A percentile compares a stretch with the other conserved stretches of the same genome.
These are phyloP conservation scores for Catocala nupta DNA, from an alignment of 2,888 invertebrate species.

Conservation along the genomic window DNA sequence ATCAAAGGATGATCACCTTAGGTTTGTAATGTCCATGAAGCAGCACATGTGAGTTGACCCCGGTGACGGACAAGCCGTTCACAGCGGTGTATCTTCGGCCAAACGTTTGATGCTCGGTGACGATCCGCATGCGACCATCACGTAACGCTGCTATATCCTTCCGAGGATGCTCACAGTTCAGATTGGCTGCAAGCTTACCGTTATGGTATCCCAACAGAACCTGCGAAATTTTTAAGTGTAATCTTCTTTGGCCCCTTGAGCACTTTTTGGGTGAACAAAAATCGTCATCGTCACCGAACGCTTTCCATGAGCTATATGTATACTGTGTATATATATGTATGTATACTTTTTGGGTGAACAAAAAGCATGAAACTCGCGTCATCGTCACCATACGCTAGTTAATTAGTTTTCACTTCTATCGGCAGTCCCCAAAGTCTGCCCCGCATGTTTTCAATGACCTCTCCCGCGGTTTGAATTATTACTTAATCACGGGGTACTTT, in stretches of 20 bases:
- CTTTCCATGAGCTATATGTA: too few species aligned
- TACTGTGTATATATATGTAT: too few species aligned
- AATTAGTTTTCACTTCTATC: too few species aligned
- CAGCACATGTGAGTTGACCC: slow-evolving; percentile 70
- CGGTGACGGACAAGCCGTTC: slow-evolving; percentile 70
- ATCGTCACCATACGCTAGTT: too few species aligned
- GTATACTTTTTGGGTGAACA: too few species aligned
- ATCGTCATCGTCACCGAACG: too few species aligned
- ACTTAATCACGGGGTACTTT: too few species aligned
- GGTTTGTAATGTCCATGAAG: slow-evolving; percentile 68
- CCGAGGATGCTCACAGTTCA: slow-evolving; percentile 89
- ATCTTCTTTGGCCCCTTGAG: too few species aligned
- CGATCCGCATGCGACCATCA: slow-evolving; percentile 85
- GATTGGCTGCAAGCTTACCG: slow-evolving; percentile 90
- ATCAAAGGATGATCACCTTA: slow-evolving; percentile 57
- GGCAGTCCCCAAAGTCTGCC: too few species aligned
- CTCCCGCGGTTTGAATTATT: too few species aligned
- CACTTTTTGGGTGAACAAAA: too few species aligned
- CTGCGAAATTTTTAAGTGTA: slow-evolving; percentile 64
- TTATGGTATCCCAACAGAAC: slow-evolving; percentile 89
- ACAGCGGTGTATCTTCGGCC: slow-evolving; percentile 79
- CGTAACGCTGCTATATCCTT: slow-evolving; percentile 81
- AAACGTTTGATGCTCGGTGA: slow-evolving; percentile 87
- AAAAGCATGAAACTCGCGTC: too few species aligned
- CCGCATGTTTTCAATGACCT: neutral